phyloP scores from a whole-genome alignment of 2,797 vertebrate genomes.

The Sciurus vulgaris region DNA sequence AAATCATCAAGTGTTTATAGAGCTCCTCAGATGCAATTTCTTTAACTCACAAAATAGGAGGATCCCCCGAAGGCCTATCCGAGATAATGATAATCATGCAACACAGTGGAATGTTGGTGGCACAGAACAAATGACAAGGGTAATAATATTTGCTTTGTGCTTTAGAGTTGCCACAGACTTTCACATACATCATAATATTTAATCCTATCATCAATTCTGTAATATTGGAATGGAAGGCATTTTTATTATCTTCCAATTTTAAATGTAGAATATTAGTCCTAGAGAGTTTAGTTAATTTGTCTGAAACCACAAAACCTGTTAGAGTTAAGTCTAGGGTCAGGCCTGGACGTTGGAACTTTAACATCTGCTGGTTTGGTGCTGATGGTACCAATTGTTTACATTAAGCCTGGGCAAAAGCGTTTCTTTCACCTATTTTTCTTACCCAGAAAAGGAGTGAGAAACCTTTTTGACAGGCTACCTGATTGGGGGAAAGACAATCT shows the following conservation, averaged over 20 bases:
- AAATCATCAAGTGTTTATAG: slow-evolving; percentile 10
- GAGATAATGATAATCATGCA: not conserved
- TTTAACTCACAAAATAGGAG: not conserved
- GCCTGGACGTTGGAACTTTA: not conserved
- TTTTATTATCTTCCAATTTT: slow-evolving; percentile 50
- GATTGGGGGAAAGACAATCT: not conserved
- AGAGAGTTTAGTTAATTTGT: slow-evolving; percentile 26
- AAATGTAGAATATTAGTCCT: not conserved
- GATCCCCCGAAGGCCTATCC: not conserved
- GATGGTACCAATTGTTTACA: not conserved
- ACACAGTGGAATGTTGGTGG: not conserved
- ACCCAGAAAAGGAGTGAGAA: not conserved
- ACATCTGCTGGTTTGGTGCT: not conserved
- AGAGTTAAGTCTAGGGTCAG: not conserved
- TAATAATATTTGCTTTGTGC: not conserved
- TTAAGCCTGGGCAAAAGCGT: not conserved
- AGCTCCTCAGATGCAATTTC: not conserved
- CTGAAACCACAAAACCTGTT: not conserved
- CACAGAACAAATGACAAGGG: not conserved
- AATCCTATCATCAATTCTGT: not conserved
- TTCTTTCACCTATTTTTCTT: slow-evolving; percentile 5
- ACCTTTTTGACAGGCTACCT: not conserved
- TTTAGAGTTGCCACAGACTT: slow-evolving; percentile 43
- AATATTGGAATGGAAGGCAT: not conserved
- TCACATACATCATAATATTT: not conserved